A percentile compares a stretch with the other conserved stretches of the same genome.
Evolutionary conservation across 2,888 invertebrate species (phyloP).

Genomic region (Anticlea derivata): DNA sequence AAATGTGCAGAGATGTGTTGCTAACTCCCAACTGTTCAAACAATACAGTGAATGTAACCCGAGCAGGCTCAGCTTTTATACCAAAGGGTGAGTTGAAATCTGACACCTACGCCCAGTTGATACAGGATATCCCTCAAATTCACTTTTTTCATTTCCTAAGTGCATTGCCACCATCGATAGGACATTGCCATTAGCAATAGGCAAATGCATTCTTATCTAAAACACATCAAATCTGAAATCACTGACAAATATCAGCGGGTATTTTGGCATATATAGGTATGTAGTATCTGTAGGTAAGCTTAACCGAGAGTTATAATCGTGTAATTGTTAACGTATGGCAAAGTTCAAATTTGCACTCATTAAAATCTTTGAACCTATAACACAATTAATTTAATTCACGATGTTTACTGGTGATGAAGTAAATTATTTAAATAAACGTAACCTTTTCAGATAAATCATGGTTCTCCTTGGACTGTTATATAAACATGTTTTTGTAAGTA

Average conservation of each 20-base stretch:
- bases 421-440: conserved; percentile 44
- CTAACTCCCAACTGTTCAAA: conserved; percentile 7
- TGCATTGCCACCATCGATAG: conserved; percentile 54
- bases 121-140: conserved; percentile 56
- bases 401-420: conserved; percentile 56
- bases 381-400: conserved; percentile 52
- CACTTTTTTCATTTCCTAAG: conserved; percentile 76
- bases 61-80: conserved; percentile 74
- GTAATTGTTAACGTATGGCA: conserved; percentile 8
- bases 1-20: neutral
- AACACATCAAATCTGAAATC: conserved; percentile 7
- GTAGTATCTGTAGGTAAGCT: conserved; percentile 1
- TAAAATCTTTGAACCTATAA: conserved; percentile 41
- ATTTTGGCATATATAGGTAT: no score
- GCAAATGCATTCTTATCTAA: conserved; percentile 59
- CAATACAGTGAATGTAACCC: conserved; percentile 57
- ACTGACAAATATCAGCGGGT: neutral
- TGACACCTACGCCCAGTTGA: conserved; percentile 66
- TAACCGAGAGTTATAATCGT: conserved; percentile 5
- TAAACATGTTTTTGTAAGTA: conserved; percentile 18
- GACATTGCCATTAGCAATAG: no score
- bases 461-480: conserved; percentile 38
- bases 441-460: conserved; percentile 31
- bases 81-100: conserved; percentile 70
- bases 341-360: conserved; percentile 39